Conservation (phyloP, 2,113 vertebrate species). For the Eidolon helvum region DNA sequence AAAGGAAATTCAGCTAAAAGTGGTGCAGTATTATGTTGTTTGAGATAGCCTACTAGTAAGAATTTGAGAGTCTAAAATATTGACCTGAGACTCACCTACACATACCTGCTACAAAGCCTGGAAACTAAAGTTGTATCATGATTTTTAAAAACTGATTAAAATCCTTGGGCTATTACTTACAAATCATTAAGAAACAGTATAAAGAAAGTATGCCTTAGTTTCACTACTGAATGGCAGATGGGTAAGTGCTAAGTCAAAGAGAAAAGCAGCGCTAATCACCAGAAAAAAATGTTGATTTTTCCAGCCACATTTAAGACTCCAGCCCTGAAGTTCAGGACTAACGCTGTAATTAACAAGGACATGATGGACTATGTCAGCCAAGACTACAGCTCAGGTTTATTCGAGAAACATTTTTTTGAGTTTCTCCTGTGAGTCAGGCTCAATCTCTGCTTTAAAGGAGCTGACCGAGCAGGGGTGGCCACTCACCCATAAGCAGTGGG, state of each 20-base stretch:
- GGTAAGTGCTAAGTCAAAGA: not conserved
- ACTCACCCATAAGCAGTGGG: not conserved
- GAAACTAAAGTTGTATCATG: not conserved
- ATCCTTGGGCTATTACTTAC: not conserved
- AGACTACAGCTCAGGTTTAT: not conserved
- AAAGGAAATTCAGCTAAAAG: not conserved
- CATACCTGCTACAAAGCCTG: not conserved
- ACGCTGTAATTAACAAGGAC: not conserved
- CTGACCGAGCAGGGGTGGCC: not conserved
- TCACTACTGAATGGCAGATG: not conserved
- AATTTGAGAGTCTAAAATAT: not conserved
- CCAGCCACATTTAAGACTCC: not conserved
- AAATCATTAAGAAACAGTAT: not conserved
- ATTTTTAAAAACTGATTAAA: not conserved
- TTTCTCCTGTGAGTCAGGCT: not conserved
- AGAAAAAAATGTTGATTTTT: not conserved
- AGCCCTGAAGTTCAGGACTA: not conserved
- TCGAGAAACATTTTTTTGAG: not conserved
- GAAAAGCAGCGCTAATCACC: not conserved
- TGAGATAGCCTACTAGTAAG: not conserved
- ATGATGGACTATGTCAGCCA: not conserved
- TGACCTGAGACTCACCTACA: not conserved
- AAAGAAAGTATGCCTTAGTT: not conserved
- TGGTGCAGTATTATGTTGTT: not conserved
- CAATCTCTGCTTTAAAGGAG: not conserved